Evolutionary conservation across 2,113 vertebrate species (phyloP), one percentile per base, ranked within the genome.

Genomic region (Miniopterus natalensis): DNA sequence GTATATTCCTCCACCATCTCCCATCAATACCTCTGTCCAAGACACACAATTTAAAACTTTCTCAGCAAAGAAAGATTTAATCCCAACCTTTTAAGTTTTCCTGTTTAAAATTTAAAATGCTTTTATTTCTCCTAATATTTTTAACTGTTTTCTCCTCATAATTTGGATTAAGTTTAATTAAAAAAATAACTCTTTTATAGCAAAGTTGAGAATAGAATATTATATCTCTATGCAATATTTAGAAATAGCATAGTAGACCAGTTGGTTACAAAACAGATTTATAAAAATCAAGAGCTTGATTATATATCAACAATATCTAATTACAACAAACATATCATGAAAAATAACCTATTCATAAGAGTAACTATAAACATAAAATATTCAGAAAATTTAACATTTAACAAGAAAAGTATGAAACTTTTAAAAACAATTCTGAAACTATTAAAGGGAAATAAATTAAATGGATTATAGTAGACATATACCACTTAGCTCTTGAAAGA

Each of bases 321-420:
- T 45, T 79, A 45, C 8, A 61, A 84, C 20, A 85, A 66, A 85
- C 8, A 18, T 36, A 53, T n/a, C 21, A 73, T 53, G 27, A 71
- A 45, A 71, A 81, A 53, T 49, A 49, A 63, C 53, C 55, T 85
- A 80, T n/a, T 70, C n/a, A 29, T 51, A 61, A 45, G 45, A 79
- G 17, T 53, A 88, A 59, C 51, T 84, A 53, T n/a, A 89, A 78
- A 17, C 79, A 55, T 53, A 79, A 94, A 71, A 71, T 53, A 63
- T 15, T 85, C 27, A 31, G 36, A 23, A 89, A 78, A n/a, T n/a
- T 66, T 66, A 55, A 71, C 13, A 53, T 29, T 79, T 90, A 79
- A 31, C 75, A 80, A 42, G 47, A 45, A 45, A 84, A 84, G 49
- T 74, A 42, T 1, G 3, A 42, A n/a, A 77, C 29, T 77, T 94